phyloP scores from a whole-genome alignment of 2,797 vertebrate species.

The Falco concolor region DNA sequence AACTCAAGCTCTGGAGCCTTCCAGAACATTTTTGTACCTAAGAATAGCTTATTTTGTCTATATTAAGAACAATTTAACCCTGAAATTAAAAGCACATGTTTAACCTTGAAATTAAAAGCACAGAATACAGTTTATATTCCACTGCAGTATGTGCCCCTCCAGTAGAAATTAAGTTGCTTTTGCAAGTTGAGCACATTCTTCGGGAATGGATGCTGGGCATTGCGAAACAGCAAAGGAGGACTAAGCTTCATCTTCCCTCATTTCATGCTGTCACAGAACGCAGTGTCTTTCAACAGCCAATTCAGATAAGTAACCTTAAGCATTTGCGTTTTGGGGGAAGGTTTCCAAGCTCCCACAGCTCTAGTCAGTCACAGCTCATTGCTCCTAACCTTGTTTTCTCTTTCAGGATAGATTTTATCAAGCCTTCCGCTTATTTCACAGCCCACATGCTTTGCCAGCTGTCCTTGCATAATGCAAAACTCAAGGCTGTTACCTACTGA shows the following conservation, averaged over 20 bases:
- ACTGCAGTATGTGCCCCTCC: not conserved
- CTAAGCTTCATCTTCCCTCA: not conserved
- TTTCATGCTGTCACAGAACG: accelerated
- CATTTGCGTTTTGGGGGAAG: conserved; percentile 18
- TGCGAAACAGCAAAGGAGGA: not conserved
- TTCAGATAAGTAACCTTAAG: conserved; percentile 23
- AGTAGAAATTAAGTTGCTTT: not conserved
- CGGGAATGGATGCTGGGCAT: not conserved
- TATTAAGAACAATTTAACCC: not conserved
- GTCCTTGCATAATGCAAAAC: conserved; percentile 35
- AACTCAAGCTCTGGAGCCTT: not conserved
- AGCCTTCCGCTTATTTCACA: conserved; percentile 39
- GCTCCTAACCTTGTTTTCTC: conserved; percentile 54
- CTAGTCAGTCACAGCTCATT: conserved; percentile 47
- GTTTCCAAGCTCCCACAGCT: conserved; percentile 41
- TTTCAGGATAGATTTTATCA: conserved; percentile 30
- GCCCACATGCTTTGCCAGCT: conserved; percentile 41
- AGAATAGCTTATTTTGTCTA: not conserved
- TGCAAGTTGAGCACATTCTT: not conserved
- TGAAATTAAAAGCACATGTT: not conserved
- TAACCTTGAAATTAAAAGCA: not conserved
- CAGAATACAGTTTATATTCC: not conserved
- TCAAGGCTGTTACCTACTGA: not conserved
- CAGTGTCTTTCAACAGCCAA: not conserved
- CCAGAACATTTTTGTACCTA: not conserved